A percentile compares a stretch with the other conserved stretches of the same genome.
Evolutionary conservation across 2,888 invertebrate genomes (phyloP).

Genomic region (Chymomyza procnemis): DNA sequence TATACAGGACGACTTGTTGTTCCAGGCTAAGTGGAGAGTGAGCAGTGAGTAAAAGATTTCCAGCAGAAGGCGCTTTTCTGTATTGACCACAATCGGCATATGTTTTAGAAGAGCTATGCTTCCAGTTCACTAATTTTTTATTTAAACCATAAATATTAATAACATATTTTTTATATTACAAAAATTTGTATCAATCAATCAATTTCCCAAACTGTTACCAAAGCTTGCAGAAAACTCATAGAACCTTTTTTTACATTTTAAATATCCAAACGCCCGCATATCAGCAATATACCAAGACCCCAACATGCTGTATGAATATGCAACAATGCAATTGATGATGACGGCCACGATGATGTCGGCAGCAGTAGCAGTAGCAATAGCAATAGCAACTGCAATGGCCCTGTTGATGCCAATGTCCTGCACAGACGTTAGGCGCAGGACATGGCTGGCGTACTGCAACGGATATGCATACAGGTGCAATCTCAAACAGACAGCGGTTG

Average conservation of each 20-base stretch:
- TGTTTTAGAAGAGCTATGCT: no score
- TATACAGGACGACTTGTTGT: no score
- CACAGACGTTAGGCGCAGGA: constrained; percentile 3
- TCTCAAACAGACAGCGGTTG: constrained; percentile 46
- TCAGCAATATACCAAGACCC: background rate
- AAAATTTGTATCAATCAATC: no score
- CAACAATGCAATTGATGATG: constrained; percentile 59
- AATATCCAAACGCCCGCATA: background rate
- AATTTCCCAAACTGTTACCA: background rate
- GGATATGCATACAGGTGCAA: constrained; percentile 64
- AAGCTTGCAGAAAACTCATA: background rate
- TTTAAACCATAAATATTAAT: no score
- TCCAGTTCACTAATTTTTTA: no score
- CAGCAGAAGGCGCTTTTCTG: no score
- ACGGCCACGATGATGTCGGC: constrained; percentile 35
- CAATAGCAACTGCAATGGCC: constrained; percentile 1
- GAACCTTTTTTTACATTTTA: background rate
- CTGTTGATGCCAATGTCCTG: background rate
- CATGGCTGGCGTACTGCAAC: constrained; percentile 25
- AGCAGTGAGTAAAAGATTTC: no score
- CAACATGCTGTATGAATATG: constrained; percentile 58
- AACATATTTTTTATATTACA: no score
- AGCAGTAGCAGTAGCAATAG: background rate
- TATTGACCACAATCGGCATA: no score
- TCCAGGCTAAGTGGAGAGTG: no score